Percentiles rank a stretch among this genome's conserved stretches.
phyloP scores from a whole-genome alignment of 2,888 invertebrate species.

The Beris chalybata region DNA sequence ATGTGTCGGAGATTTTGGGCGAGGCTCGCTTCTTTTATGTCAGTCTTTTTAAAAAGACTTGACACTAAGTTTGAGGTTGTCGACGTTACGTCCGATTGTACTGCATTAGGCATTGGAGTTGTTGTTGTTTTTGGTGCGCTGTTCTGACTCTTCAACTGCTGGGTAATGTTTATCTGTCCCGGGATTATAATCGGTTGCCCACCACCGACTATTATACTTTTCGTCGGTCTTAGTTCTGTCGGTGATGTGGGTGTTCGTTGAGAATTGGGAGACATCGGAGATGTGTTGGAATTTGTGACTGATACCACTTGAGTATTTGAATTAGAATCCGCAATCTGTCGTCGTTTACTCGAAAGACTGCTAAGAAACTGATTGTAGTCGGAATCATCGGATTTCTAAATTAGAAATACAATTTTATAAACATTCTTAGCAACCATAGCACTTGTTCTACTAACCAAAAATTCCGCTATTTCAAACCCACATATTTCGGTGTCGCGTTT shows the following conservation, averaged over 20 bases:
- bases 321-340: conserved; percentile 70
- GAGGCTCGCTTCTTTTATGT: conserved; percentile 28
- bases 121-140: conserved; percentile 3
- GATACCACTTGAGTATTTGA: conserved; percentile 57
- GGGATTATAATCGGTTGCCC: conserved; percentile 41
- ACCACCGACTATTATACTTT: conserved; percentile 42
- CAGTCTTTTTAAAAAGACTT: conserved; percentile 33
- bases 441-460: conserved; percentile 59
- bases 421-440: neutral
- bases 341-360: conserved; percentile 70
- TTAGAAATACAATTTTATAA: conserved; percentile 7
- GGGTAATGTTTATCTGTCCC: conserved; percentile 38
- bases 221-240: conserved; percentile 36
- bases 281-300: conserved; percentile 51
- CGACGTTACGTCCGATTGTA: neutral
- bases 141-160: conserved; percentile 29
- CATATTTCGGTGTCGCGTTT: conserved; percentile 77
- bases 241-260: conserved; percentile 12
- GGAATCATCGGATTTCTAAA: conserved; percentile 69
- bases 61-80: conserved; percentile 28
- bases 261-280: neutral
- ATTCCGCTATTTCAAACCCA: conserved; percentile 73
- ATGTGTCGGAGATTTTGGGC: conserved; percentile 13
- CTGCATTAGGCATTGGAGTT: neutral
- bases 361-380: conserved; percentile 76